Evolutionary conservation across 2,888 invertebrate species (phyloP).

Genomic region (Mesoligia furuncula): DNA sequence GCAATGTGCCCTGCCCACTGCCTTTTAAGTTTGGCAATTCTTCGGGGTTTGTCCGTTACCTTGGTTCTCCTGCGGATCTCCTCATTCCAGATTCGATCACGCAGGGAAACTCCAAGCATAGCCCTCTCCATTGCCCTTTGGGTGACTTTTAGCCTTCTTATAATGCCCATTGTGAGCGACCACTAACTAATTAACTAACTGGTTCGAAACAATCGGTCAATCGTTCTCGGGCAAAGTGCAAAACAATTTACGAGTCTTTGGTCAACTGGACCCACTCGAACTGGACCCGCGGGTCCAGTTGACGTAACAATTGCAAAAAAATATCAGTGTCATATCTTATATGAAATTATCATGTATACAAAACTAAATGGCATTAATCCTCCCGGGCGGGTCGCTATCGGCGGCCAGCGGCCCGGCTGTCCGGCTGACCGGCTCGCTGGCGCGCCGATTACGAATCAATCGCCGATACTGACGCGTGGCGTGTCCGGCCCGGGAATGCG

Average conservation of each 20-base stretch:
- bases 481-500: conserved; percentile 28
- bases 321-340: not conserved
- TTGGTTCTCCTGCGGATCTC: no score
- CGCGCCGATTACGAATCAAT: conserved; percentile 46
- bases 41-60: no score
- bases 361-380: conserved; percentile 10
- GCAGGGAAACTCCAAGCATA: no score
- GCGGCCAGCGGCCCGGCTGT: not conserved
- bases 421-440: conserved; percentile 22
- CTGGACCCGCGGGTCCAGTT: no score
- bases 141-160: no score
- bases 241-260: no score
- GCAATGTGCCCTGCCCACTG: no score
- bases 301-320: not conserved
- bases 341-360: not conserved
- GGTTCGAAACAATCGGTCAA: not conserved
- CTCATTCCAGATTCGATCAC: no score
- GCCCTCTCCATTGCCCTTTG: no score
- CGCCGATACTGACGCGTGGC: conserved; percentile 28
- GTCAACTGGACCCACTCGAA: no score
- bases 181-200: not conserved
- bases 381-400: not conserved
- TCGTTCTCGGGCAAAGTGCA: not conserved
- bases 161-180: no score
- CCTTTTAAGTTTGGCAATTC: no score